A percentile compares a stretch with the other conserved stretches of the same genome.
Conservation (phyloP, 2,113 vertebrate genomes). For the Antigone vipio region DNA sequence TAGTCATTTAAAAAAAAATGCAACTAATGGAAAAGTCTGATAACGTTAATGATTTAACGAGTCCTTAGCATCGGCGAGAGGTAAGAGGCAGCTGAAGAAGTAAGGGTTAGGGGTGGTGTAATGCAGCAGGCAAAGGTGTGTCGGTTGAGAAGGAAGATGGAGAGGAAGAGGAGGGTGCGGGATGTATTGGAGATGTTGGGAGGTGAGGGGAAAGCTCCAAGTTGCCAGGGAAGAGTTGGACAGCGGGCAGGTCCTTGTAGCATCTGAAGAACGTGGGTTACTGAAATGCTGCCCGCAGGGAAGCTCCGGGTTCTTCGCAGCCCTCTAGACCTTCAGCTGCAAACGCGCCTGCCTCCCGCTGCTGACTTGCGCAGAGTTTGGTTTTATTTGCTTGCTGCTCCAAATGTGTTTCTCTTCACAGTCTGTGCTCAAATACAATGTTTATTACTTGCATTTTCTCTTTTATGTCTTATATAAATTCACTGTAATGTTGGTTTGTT, state of each 20-base stretch:
- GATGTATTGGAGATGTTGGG: neutral
- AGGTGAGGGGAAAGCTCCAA: neutral
- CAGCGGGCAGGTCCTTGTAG: fast-evolving
- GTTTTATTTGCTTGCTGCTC: conserved; percentile 12
- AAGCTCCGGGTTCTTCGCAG: neutral
- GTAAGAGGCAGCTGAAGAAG: neutral
- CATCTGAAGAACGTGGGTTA: neutral
- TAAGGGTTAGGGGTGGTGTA: neutral
- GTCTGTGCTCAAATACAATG: neutral
- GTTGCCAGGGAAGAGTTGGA: neutral
- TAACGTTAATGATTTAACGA: neutral
- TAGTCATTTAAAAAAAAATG: neutral
- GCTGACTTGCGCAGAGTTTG: neutral
- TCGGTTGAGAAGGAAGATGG: neutral
- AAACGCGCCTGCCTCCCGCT: neutral
- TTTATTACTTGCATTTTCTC: conserved; percentile 44
- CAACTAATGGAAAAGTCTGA: neutral
- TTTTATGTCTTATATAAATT: conserved; percentile 34
- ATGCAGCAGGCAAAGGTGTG: neutral
- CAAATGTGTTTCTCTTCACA: neutral
- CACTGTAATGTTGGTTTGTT: neutral
- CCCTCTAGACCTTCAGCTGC: neutral
- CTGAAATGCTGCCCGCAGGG: neutral
- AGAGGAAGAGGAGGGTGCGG: neutral
- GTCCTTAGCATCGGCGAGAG: neutral